Percentiles rank a stretch among this genome's conserved stretches.
phyloP scores from a whole-genome alignment of 2,797 vertebrate genomes.

The Artibeus lituratus region DNA sequence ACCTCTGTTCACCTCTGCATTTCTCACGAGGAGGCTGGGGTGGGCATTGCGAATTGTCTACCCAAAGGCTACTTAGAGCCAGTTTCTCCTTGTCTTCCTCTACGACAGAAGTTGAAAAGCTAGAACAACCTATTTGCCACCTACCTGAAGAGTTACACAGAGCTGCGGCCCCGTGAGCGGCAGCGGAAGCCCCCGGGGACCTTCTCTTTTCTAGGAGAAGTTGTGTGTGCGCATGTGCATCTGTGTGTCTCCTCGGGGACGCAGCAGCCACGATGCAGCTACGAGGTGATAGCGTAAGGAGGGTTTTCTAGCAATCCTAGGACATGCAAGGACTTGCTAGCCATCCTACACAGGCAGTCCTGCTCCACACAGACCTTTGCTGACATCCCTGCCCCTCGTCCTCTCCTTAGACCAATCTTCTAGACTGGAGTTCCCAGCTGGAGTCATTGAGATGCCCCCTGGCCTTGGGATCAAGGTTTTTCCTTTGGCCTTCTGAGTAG shows the following conservation, averaged over 20 bases:
- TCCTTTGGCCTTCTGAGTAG: background rate
- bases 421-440: background rate
- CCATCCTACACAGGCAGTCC: background rate
- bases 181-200: background rate
- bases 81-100: background rate
- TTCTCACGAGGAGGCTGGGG: background rate
- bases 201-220: background rate
- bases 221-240: rapidly evolving
- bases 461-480: background rate
- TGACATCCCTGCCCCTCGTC: background rate
- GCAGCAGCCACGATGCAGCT: background rate
- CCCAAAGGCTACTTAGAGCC: background rate
- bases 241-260: background rate
- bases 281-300: background rate
- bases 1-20: background rate
- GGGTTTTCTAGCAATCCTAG: background rate
- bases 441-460: background rate
- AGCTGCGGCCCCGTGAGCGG: background rate
- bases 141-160: background rate
- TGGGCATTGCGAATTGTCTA: background rate
- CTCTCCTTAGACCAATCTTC: background rate
- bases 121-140: background rate
- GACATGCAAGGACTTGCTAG: background rate
- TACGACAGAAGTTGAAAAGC: background rate
- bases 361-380: background rate